Evolutionary conservation across 2,888 invertebrate genomes (phyloP).

Genomic region (Caenorhabditis sp.): DNA sequence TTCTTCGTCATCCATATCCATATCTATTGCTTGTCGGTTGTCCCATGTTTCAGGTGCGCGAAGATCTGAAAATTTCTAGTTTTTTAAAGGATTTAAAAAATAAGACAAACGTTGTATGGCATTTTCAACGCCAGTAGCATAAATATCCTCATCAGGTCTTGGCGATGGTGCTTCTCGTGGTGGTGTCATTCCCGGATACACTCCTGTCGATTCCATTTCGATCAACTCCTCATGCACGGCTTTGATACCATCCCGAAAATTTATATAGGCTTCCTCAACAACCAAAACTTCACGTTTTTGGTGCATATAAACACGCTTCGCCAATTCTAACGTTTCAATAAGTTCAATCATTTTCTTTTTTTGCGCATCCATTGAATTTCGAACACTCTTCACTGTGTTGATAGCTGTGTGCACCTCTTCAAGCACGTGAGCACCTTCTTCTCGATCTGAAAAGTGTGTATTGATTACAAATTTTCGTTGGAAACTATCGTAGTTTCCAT

Average conservation of each 20-base stretch:
- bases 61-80: slow-evolving; percentile 3
- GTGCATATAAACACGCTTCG: slow-evolving; percentile 86
- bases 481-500: too few species aligned
- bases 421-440: slow-evolving; percentile 51
- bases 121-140: slow-evolving; percentile 34
- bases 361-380: slow-evolving; percentile 45
- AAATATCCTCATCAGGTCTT: slow-evolving; percentile 49
- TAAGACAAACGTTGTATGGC: slow-evolving; percentile 12
- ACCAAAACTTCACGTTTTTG: slow-evolving; percentile 93
- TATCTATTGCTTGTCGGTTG: slow-evolving; percentile 27
- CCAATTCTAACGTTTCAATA: slow-evolving; percentile 81
- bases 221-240: slow-evolving; percentile 49
- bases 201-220: slow-evolving; percentile 55
- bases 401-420: slow-evolving; percentile 54
- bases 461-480: not conserved
- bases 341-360: slow-evolving; percentile 74
- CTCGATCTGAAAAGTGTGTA: slow-evolving; percentile 41
- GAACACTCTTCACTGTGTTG: slow-evolving; percentile 36
- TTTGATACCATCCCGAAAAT: slow-evolving; percentile 55
- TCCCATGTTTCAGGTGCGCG: slow-evolving; percentile 17
- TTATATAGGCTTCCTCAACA: slow-evolving; percentile 79
- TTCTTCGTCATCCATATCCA: slow-evolving; percentile 44
- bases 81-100: not conserved
- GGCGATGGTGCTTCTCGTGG: slow-evolving; percentile 56
- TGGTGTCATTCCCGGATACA: slow-evolving; percentile 58